Base-by-base conservation (phyloP, 2,888 invertebrate genomes). In the Xiphydria camelus region DNA sequence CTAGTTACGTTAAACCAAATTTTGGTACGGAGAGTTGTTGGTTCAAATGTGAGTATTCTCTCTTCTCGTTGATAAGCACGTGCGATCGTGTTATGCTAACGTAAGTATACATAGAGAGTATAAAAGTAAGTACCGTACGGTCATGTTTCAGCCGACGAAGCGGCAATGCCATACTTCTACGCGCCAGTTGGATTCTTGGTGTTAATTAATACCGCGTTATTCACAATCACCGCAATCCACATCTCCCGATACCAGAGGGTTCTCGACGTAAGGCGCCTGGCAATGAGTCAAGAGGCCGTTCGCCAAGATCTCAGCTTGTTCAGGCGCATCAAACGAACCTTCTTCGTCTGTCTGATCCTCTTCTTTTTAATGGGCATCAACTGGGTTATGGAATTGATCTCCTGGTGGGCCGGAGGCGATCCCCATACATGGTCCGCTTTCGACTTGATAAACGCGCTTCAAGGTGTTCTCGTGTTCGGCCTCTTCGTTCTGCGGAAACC, bases 321-420 rank as follows among this genome's bases (percentile, higher is more conserved):
- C 53, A 82, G 83, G 44, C 52, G 66, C n/a, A 29, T 72, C 2
- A 69, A 63, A 32, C 61, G 62, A 4, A 60, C 62, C 1, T 82
- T 82, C 59, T 78, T 81, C 5, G 79, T 82, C 36, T 82, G 82
- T 55, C 76, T 83, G 50, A 74, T 84, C 25, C 76, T 88, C 4
- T 85, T 84, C 41, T 76, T 83, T 47, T 80, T 87, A 49, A 85
- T 87, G 82, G 84, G 86, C 0, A 73, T 86, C 5, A 85, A 85
- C 37, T 88, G 88, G 88, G 78, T 83, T 20, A 78, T 87, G 68
- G 88, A 88, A 70, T 78, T 87, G 51, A 79, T 87, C 0, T 86
- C 87, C 0, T 87, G 83, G 82, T 79, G 79, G 35, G 79, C 79
- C 0, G 82, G 81, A 1, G 80, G 81, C 37, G 77, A 79, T 39